Base-by-base conservation (phyloP, 2,797 vertebrate species). In the Gallinago solitaria region DNA sequence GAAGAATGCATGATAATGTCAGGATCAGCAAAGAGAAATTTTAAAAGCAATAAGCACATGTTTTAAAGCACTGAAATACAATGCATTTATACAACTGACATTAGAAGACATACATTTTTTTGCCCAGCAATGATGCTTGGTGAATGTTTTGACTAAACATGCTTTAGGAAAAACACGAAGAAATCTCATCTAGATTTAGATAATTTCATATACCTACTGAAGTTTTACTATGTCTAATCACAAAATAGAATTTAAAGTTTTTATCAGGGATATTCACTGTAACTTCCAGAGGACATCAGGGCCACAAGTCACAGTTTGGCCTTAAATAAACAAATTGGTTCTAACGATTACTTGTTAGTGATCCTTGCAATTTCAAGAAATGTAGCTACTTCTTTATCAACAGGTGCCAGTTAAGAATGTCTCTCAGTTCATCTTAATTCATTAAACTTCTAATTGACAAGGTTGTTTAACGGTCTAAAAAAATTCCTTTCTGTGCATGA, bases 371-470 rank as follows among this genome's bases (percentile, higher is more conserved):
- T 45, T 96, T 90, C 64, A 80, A 85, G 84, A 87, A 96, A 74
- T 28, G 30, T 9, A 80, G 25, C 28, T 86, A 79, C 64, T 70
- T 88, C 69, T 86, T 92, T 77, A 97, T 91, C 89, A 96, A 94
- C 45, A 96, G 95, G 76, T 94, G 92, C 37, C 94, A 95, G 80
- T 94, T 97, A 96, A 88, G 69, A 95, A 79, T 73, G 63, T 90
- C 63, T 96, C 69, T 96, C 93, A 68, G 95, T 97, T 97, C 80
- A 96, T 96, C 89, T 95, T 93, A 96, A 97, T 97, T 97, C 95
- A 97, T 97, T 97, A 97, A 97, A 86, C 71, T 85, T 89, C 77
- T 94, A 96, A 97, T 90, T 96, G 97, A 96, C 95, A 92, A 93
- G 71, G 68, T 90, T 95, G 93, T 95, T 97, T 97, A 96, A 96